A percentile compares a stretch with the other conserved stretches of the same genome.
These are phyloP conservation scores for Hemicordylus capensis DNA, from an alignment of 2,113 vertebrate genomes.

Conservation along the genomic window DNA sequence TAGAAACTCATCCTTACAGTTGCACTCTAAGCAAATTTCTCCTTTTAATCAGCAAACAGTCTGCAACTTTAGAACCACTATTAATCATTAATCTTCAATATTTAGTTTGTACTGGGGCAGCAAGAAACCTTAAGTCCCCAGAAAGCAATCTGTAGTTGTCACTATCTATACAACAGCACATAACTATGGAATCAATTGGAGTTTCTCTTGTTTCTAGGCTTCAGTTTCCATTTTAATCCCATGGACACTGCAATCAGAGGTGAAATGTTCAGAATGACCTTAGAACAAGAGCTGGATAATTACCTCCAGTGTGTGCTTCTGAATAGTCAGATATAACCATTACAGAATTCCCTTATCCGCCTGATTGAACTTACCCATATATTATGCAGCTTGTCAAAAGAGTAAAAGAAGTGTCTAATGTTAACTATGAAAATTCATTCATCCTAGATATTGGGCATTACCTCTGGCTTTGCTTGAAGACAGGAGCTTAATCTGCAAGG, in stretches of 20 bases:
- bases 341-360: background rate
- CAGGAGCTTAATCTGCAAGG: conserved; percentile 72
- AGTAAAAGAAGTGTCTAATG: background rate
- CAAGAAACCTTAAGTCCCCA: background rate
- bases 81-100: background rate
- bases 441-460: conserved; percentile 24
- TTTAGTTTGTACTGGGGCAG: background rate
- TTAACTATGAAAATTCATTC: background rate
- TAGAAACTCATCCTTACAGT: background rate
- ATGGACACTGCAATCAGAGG: background rate
- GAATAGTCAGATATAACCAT: background rate
- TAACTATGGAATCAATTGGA: background rate
- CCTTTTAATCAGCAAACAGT: background rate
- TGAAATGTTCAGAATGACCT: background rate
- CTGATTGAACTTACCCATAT: background rate
- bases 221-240: background rate
- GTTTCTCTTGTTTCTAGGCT: background rate
- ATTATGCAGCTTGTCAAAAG: background rate
- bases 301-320: background rate
- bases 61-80: background rate
- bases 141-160: background rate
- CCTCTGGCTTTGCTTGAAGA: conserved; percentile 59
- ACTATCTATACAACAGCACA: background rate
- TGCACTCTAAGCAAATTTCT: background rate
- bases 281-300: conserved; percentile 1